Evolutionary conservation across 2,113 vertebrate genomes (phyloP).

Genomic region (Gavia stellata): DNA sequence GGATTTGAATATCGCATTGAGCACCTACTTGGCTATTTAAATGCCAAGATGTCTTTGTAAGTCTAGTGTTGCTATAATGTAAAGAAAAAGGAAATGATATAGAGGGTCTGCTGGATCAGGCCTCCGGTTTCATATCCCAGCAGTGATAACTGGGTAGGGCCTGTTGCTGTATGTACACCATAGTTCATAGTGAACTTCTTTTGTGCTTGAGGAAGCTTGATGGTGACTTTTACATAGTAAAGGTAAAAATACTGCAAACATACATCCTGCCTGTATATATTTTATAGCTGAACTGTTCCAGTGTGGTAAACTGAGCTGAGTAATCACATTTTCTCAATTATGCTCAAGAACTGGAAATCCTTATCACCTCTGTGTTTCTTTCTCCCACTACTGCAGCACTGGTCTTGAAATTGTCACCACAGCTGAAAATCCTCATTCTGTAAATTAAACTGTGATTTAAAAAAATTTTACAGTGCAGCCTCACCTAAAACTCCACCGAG

Average conservation of each 20-base stretch:
- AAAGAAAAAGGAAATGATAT: background rate
- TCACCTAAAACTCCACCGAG: constrained; percentile 45
- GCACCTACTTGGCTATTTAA: background rate
- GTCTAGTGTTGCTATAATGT: background rate
- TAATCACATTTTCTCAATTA: constrained; percentile 28
- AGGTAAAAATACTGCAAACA: background rate
- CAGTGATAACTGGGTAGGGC: background rate
- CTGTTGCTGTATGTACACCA: background rate
- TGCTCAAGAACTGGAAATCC: constrained; percentile 24
- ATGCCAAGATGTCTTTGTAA: background rate
- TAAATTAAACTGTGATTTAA: constrained; percentile 49
- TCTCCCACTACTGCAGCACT: background rate
- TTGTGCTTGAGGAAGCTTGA: background rate
- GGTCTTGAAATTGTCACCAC: constrained; percentile 46
- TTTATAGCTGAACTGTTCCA: background rate
- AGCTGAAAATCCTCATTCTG: constrained; percentile 31
- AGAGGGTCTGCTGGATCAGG: background rate
- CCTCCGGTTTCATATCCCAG: background rate
- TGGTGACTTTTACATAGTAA: background rate
- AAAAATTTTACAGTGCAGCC: constrained; percentile 13
- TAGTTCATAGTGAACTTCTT: background rate
- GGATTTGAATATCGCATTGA: background rate
- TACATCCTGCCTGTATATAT: background rate
- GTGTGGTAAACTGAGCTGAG: background rate
- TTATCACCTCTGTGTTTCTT: constrained; percentile 29